Conservation (phyloP, 1,140 invertebrate genomes). For the Leptestheria dahalacensis region DNA sequence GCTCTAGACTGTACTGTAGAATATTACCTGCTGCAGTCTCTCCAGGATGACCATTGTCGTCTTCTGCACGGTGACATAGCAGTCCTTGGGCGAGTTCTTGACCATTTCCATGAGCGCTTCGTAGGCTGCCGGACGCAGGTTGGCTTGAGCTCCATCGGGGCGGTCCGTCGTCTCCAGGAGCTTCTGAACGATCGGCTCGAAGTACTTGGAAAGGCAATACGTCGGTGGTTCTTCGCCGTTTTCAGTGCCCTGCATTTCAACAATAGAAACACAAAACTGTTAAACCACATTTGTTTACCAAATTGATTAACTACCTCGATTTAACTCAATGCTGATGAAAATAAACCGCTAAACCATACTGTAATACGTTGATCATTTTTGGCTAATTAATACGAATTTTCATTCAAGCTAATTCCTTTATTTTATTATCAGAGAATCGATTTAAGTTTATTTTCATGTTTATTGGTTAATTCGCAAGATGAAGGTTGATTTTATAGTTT, state of each 20-base stretch:
- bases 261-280: neutral
- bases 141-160: slow-evolving; percentile 60
- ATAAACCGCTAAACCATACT: too few species aligned
- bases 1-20: too few species aligned
- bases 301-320: too few species aligned
- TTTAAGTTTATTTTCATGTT: too few species aligned
- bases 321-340: too few species aligned
- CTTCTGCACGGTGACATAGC: slow-evolving; percentile 88
- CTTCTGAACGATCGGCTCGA: slow-evolving; percentile 81
- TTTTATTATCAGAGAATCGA: too few species aligned
- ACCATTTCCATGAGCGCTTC: slow-evolving; percentile 99
- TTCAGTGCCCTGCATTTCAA: slow-evolving; percentile 41
- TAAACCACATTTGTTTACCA: too few species aligned
- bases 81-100: slow-evolving; percentile 96
- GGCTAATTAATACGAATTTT: too few species aligned
- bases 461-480: too few species aligned
- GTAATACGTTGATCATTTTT: too few species aligned
- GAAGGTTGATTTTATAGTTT: too few species aligned
- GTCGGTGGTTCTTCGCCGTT: slow-evolving; percentile 75
- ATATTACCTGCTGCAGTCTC: slow-evolving; percentile 59
- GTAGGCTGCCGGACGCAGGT: slow-evolving; percentile 90
- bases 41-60: slow-evolving; percentile 93
- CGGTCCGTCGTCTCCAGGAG: slow-evolving; percentile 89
- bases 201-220: slow-evolving; percentile 83
- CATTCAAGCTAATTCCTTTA: too few species aligned